phyloP scores from a whole-genome alignment of 1,140 invertebrate species.

The Pachypsylla venusta region DNA sequence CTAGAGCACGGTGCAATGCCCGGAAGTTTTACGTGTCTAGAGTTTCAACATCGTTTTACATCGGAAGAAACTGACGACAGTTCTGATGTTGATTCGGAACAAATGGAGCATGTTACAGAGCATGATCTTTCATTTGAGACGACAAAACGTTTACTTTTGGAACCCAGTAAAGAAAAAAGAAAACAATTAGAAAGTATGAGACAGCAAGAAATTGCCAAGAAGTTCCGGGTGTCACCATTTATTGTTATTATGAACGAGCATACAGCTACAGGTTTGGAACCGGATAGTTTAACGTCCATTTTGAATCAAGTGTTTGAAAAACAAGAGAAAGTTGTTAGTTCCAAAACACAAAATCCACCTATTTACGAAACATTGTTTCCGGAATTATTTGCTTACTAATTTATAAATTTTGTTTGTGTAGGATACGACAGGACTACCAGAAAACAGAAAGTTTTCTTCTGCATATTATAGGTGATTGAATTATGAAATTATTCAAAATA shows the following conservation, averaged over 20 bases:
- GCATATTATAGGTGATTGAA: too few relatives aligned
- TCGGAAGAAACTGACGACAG: constrained; percentile 1
- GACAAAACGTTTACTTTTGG: constrained; percentile 69
- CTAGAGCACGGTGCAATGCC: constrained; percentile 39
- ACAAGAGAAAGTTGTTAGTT: constrained; percentile 68
- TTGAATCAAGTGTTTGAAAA: constrained; percentile 35
- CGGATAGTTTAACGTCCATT: background rate
- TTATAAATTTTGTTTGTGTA: too few relatives aligned
- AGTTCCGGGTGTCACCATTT: background rate
- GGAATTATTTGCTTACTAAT: constrained; percentile 71
- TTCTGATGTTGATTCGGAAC: constrained; percentile 6
- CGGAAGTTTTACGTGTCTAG: constrained; percentile 29
- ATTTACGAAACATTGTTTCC: constrained; percentile 78
- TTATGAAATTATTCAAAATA: too few relatives aligned
- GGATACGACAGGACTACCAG: too few relatives aligned
- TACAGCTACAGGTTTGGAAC: background rate
- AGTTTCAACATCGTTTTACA: background rate
- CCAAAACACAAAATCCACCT: constrained; percentile 57
- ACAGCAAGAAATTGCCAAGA: constrained; percentile 1
- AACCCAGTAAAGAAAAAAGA: constrained; percentile 51
- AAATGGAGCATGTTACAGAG: constrained; percentile 20
- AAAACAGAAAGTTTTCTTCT: too few relatives aligned
- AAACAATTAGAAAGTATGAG: constrained; percentile 33
- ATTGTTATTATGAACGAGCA: background rate
- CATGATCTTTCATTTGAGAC: constrained; percentile 73